Base-by-base conservation (phyloP, 2,113 vertebrate genomes). In the Toxostoma redivivum region DNA sequence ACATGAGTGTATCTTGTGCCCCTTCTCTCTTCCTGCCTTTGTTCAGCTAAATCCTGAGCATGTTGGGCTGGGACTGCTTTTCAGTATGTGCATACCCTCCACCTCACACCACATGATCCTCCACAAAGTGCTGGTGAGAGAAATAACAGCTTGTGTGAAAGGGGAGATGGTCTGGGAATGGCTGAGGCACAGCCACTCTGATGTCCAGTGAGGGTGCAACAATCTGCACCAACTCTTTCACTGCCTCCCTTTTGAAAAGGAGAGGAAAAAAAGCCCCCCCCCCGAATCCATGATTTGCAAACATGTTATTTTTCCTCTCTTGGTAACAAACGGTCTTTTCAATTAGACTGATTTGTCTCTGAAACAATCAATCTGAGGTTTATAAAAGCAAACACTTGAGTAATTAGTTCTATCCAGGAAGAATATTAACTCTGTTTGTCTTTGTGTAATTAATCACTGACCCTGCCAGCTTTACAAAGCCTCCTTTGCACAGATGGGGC, bases 341-440 rank as follows among this genome's bases (percentile, higher is more conserved):
- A 98, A 97, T 98, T 97, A 98, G 93, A 80, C 97, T 94, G 95
- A 96, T 98, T 97, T 97, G 90, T 97, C 92, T 90, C 38, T 53
- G 93, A 94, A 95, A 98, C 96, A 97, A 97, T 97, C 98, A 98
- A 98, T 98, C 97, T 56, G 48, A 90, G 97, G 91, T 95, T 97
- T 98, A 97, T 95, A 97, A 97, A 98, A 98, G 97, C 95, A 98
- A 98, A 98, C 97, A 98, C 93, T 94, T 66, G 93, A 94, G 96
- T 97, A 98, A 98, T 98, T 98, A 98, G 97, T 97, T 98, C 96
- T 98, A 96, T 97, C 97, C 97, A 97, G 96, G 97, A 98, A 98
- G 97, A 98, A 98, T 97, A 98, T 98, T 97, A 98, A 97, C 97
- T 98, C 83, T 98, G 97, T 98, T 98, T 98, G 97, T 98, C 97